Evolutionary conservation across 2,113 vertebrate genomes (phyloP), one percentile per base, ranked within the genome.

Genomic region (Triplophysa dalaica): DNA sequence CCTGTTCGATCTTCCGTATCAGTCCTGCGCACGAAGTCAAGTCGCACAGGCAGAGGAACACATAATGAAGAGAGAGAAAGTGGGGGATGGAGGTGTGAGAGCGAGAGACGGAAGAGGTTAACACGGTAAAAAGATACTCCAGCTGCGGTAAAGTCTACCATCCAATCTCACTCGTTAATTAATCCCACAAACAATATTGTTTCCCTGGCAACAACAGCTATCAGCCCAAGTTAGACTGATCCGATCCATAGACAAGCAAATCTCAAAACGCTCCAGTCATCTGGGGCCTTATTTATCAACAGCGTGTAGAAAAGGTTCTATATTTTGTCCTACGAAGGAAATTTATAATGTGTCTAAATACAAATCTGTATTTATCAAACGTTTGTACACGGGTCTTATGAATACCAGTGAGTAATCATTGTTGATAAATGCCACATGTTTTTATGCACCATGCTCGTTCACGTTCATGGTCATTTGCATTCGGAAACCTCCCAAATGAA

Each of bases 81-180:
- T 80, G 72, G 86, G 77, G 75, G 86, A 77, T 85, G 33, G 79
- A 86, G 86, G 86, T 87, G 85, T 88, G 80, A 82, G 84, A 87
- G 86, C 87, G 88, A 64, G 22, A 54, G 56, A 60, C 22, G 38
- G 24, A 52, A 52, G 67, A 69, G 48, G 9, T 58, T 78, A 70
- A 76, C 19, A 16, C 45, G 56, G 50, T 73, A 86, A 78, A 88
- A 73, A 75, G 85, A 85, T 79, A 58, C 56, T 74, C 56, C 38
- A 74, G 70, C 56, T 60, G 38, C 19, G 33, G 56, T 63, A 63
- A 50, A 56, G 50, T 45, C 45, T 6, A 6, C 61, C 58, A 38
- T 88, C 89, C 85, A 75, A 91, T 89, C 87, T 84, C 81, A 78
- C 83, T 87, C 86, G 87, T 91, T 92, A 89, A 90, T 92, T 89